These are phyloP conservation scores for Paracanthobrama guichenoti DNA, from an alignment of 2,113 vertebrate genomes.

Conservation along the genomic window DNA sequence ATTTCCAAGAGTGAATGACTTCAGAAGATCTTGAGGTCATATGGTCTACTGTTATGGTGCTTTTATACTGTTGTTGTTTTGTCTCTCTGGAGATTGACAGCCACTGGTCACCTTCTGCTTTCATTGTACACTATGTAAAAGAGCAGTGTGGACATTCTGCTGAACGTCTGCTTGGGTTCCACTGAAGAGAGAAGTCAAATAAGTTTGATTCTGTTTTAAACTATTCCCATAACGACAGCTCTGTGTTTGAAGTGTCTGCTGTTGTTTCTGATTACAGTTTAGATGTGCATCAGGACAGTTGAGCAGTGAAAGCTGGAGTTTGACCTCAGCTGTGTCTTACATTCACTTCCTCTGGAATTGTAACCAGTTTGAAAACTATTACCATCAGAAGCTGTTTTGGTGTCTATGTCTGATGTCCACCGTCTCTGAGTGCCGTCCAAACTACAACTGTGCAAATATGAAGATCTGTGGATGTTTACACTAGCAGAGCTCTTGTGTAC, in stretches of 20 bases:
- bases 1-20: too few species aligned
- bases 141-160: not conserved
- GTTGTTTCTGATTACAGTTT: not conserved
- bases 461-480: conserved; percentile 6
- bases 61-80: too few species aligned
- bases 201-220: not conserved
- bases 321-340: not conserved
- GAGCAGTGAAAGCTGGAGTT: not conserved
- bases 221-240: not conserved
- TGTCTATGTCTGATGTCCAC: not conserved
- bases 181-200: not conserved
- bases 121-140: not conserved
- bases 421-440: not conserved
- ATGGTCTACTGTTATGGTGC: not conserved
- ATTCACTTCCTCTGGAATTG: not conserved
- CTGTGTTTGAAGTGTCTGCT: not conserved
- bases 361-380: not conserved
- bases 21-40: not conserved
- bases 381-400: not conserved
- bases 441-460: not conserved
- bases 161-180: not conserved
- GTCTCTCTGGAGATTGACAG: not conserved
- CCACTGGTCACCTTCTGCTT: not conserved
- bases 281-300: not conserved
- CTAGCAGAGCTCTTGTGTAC: not conserved